phyloP scores from a whole-genome alignment of 37 sponge, comb jelly and placozoan species.

The Hexactinellida sp. region DNA sequence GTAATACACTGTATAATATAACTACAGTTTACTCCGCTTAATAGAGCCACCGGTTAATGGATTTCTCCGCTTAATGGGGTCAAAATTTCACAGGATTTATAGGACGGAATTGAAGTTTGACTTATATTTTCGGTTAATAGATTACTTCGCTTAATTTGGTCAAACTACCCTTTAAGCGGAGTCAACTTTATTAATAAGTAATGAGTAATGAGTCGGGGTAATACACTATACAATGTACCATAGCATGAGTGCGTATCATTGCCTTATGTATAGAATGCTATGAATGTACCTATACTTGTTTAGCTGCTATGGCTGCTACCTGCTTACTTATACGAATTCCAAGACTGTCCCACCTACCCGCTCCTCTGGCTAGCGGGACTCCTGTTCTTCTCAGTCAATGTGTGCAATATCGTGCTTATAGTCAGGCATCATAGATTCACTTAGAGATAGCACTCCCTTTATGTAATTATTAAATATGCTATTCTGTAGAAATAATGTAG shows the following conservation, averaged over 20 bases:
- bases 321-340: constrained; percentile 85
- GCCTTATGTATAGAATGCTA: too few relatives aligned
- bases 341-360: constrained; percentile 59
- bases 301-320: constrained; percentile 81
- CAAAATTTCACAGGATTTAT: too few relatives aligned
- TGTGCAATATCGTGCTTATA: constrained; percentile 12
- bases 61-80: too few relatives aligned
- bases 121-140: too few relatives aligned
- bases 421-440: constrained; percentile 6
- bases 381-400: constrained; percentile 49
- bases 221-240: not conserved
- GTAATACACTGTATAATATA: too few relatives aligned
- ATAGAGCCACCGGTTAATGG: too few relatives aligned
- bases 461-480: not conserved
- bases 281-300: not conserved
- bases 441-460: not conserved
- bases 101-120: not conserved
- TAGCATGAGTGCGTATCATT: too few relatives aligned
- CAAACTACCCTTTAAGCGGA: too few relatives aligned
- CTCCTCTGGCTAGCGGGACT: constrained; percentile 70
- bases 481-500: not conserved
- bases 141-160: too few relatives aligned
- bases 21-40: too few relatives aligned
- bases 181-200: too few relatives aligned
- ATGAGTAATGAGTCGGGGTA: not conserved